Evolutionary conservation across 1,140 invertebrate genomes (phyloP), one percentile per base, ranked within the genome.

Genomic region (Mya arenaria): DNA sequence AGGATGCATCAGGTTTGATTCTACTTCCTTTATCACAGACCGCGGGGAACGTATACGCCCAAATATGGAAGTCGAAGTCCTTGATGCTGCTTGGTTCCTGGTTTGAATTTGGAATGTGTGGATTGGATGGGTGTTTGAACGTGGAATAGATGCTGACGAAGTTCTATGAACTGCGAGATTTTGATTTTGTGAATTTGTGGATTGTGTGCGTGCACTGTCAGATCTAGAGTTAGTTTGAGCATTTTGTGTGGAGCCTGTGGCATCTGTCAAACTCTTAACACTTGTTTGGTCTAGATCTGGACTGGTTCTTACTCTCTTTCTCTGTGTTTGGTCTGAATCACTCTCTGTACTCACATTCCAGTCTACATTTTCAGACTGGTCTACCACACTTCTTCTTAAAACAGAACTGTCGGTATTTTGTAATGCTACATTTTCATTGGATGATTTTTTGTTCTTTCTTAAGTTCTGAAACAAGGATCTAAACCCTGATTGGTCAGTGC

Each of bases 21-120:
- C 77, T 15, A 71, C 52, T 80, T 80, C 77, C 28, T 71, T 68
- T 80, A 80, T 80, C 77, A 80, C 77, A 80, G 77, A 69, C 48
- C 71, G 69, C 39, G 65, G 65, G 10, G 77, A 56, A 58, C 77
- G 77, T 36, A 25, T 32, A 60, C 77, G 30, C 19, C 77, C 55
- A 44, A 80, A 80, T 32, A 80, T 68, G 39, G 66, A 80, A 73
- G 23, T 28, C 55, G 62, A 68, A 0, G 74, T 52, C 23, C 34
- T 30, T 15, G 44, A 5, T 17, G 60, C 1, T 41, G 73, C n/a
- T 39, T 65, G 73, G 32, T 55, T 69, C 48, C 77, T 48, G 15
- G 23, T 19, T 34, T 2, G 55, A 17, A 71, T 2, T 62, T 80
- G 77, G 77, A 80, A 80, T 80, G 77, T 80, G 68, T 71, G 77